Percentiles rank a stretch among this genome's conserved stretches.
Evolutionary conservation across 2,113 vertebrate species (phyloP).

Genomic region (Phrynocephalus versicolor): DNA sequence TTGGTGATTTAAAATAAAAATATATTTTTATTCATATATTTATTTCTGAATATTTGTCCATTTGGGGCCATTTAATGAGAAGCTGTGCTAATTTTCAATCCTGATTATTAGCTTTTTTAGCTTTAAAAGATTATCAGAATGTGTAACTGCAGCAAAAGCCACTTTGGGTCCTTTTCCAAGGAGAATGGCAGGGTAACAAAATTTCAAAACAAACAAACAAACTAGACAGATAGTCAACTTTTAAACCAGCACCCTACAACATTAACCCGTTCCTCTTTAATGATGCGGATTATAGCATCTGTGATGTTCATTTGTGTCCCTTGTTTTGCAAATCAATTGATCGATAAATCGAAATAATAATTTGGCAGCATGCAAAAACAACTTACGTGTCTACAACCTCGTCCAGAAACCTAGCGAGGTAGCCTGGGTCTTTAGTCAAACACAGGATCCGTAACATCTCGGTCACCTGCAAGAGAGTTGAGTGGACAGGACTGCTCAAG

Average conservation of each 20-base stretch:
- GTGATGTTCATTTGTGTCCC: background rate
- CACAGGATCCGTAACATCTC: slow-evolving; percentile 89
- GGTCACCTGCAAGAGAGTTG: slow-evolving; percentile 76
- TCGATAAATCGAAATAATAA: background rate
- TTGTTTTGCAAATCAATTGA: background rate
- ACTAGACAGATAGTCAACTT: background rate
- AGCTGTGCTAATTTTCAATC: background rate
- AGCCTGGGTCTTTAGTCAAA: slow-evolving; percentile 86
- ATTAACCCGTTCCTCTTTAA: too few relatives aligned
- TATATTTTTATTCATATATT: background rate
- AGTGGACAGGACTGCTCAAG: background rate
- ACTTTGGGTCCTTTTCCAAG: too few relatives aligned
- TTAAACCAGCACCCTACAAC: background rate
- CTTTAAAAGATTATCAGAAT: background rate
- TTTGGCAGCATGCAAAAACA: background rate
- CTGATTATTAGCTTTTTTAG: background rate
- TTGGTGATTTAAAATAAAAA: background rate
- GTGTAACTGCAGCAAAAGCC: background rate
- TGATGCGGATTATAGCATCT: too few relatives aligned
- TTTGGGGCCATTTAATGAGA: background rate
- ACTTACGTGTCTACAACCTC: slow-evolving; percentile 86
- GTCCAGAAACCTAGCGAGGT: slow-evolving; percentile 86
- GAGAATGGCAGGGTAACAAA: too few relatives aligned
- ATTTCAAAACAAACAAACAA: too few relatives aligned
- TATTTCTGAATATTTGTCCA: background rate